These are phyloP conservation scores for Penelope pileata DNA, from an alignment of 2,113 vertebrate species.

Conservation along the genomic window DNA sequence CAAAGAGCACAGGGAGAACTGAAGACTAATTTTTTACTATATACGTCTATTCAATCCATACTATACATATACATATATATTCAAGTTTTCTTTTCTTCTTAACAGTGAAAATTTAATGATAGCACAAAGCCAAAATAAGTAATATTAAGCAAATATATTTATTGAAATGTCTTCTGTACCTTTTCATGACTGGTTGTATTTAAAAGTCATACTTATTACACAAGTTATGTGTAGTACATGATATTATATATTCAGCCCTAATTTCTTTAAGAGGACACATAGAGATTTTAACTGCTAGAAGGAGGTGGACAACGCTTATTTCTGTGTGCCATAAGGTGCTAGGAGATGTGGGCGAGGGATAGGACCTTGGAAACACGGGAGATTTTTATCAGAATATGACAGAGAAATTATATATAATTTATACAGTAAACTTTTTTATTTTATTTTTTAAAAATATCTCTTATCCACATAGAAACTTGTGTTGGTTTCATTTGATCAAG, in stretches of 20 bases:
- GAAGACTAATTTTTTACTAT: not conserved
- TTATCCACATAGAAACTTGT: not conserved
- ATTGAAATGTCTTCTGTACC: not conserved
- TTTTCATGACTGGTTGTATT: not conserved
- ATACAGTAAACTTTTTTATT: not conserved
- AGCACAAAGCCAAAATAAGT: not conserved
- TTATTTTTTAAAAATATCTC: not conserved
- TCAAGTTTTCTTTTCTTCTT: not conserved
- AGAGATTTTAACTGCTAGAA: not conserved
- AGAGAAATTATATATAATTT: not conserved
- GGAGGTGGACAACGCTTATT: not conserved
- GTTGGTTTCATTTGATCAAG: not conserved
- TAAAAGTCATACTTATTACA: not conserved
- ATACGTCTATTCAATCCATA: too few relatives aligned
- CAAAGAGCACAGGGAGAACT: not conserved
- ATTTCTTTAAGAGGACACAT: not conserved
- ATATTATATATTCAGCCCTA: not conserved
- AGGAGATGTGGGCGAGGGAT: not conserved
- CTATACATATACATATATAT: not conserved
- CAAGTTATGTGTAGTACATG: not conserved
- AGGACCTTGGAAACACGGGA: not conserved
- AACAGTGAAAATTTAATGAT: not conserved
- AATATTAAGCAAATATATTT: not conserved
- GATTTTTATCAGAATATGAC: not conserved
- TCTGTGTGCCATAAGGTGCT: not conserved